These are phyloP conservation scores for Pimephales promelas DNA, from an alignment of 2,113 vertebrate genomes.

Conservation along the genomic window DNA sequence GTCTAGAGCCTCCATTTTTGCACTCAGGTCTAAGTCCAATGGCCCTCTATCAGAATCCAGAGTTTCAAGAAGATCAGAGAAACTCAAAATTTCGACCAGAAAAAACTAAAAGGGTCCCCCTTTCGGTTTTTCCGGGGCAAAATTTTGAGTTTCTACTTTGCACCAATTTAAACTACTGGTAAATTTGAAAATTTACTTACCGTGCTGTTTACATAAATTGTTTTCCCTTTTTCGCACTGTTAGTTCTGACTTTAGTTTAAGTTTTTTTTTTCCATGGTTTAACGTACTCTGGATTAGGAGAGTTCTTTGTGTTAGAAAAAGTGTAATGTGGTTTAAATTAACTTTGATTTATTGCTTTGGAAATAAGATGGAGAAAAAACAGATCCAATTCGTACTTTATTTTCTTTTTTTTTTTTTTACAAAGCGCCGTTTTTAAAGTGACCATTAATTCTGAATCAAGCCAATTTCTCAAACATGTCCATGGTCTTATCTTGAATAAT, in stretches of 20 bases:
- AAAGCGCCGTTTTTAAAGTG: not conserved
- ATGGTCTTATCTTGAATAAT: too few relatives aligned
- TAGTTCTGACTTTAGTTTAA: conserved; percentile 56
- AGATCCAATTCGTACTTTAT: not conserved
- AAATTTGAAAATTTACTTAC: conserved; percentile 62
- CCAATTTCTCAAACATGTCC: too few relatives aligned
- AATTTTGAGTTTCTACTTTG: too few relatives aligned
- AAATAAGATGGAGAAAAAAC: conserved; percentile 53
- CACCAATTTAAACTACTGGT: conserved; percentile 60
- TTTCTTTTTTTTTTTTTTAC: not conserved
- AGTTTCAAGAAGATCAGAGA: too few relatives aligned
- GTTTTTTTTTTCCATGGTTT: conserved; percentile 55
- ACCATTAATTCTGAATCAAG: not conserved
- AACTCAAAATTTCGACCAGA: too few relatives aligned
- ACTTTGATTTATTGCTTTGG: conserved; percentile 62
- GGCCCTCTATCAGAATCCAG: too few relatives aligned
- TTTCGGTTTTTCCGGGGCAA: too few relatives aligned
- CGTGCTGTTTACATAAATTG: conserved; percentile 58
- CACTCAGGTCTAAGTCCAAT: too few relatives aligned
- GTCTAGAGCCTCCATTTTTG: too few relatives aligned
- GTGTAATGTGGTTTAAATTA: conserved; percentile 55
- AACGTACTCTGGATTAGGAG: conserved; percentile 49
- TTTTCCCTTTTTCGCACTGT: conserved; percentile 47
- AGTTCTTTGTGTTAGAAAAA: conserved; percentile 58
- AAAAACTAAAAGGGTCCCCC: too few relatives aligned